phyloP scores from a whole-genome alignment of 37 sponge, comb jelly and placozoan genomes.

The Aplysina aerophoba region DNA sequence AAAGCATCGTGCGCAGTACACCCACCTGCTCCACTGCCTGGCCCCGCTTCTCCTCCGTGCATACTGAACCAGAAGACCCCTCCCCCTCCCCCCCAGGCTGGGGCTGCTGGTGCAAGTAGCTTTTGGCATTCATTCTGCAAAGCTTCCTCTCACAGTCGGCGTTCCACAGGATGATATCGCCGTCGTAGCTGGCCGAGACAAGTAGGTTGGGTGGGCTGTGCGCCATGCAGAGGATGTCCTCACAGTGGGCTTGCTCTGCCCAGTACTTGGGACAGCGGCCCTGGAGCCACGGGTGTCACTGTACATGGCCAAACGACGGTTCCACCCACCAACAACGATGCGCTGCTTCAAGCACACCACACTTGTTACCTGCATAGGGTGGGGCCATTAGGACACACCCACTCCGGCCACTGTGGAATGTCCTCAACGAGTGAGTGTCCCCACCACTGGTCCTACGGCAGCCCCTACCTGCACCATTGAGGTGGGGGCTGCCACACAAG shows the following conservation, averaged over 20 bases:
- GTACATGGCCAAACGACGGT: constrained; percentile 21
- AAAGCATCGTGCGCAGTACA: not conserved
- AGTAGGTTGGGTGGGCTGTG: constrained; percentile 61
- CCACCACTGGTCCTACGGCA: too few relatives aligned
- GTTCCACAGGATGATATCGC: constrained; percentile 84
- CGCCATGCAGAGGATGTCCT: constrained; percentile 89
- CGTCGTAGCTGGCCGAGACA: constrained; percentile 80
- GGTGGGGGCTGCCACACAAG: not conserved
- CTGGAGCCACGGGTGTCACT: constrained; percentile 41
- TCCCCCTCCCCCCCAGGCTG: not conserved
- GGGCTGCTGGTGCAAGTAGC: too few relatives aligned
- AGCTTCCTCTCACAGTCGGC: constrained; percentile 50
- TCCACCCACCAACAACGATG: constrained; percentile 74
- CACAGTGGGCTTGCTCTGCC: constrained; percentile 66
- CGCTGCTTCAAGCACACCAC: constrained; percentile 44
- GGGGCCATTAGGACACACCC: too few relatives aligned
- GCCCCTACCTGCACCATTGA: too few relatives aligned
- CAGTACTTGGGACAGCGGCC: constrained; percentile 59
- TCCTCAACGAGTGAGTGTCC: too few relatives aligned
- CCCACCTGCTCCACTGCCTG: constrained; percentile 36
- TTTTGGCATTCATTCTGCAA: constrained; percentile 19
- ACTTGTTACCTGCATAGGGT: constrained; percentile 49
- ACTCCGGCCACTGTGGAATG: too few relatives aligned
- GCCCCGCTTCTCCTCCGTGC: not conserved
- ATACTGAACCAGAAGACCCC: not conserved